A percentile compares a stretch with the other conserved stretches of the same genome.
Conservation (phyloP, 2,888 invertebrate species). For the Aporophyla nigra region DNA sequence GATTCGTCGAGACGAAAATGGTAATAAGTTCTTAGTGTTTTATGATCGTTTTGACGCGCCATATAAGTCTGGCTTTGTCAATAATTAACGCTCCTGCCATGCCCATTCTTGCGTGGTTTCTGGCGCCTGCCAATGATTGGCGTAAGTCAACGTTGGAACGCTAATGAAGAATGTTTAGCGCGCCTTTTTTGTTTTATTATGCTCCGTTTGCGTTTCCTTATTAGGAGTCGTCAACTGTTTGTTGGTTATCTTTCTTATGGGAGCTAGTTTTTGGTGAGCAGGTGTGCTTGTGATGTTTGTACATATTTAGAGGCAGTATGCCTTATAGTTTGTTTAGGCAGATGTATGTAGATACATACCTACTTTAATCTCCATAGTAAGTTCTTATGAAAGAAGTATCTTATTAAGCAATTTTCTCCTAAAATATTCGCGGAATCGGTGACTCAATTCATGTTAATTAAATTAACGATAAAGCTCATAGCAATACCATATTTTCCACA, state of each 20-base stretch:
- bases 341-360: neutral
- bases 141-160: slow-evolving; percentile 68
- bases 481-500: slow-evolving; percentile 8
- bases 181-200: slow-evolving; percentile 75
- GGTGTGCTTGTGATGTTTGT: slow-evolving; percentile 60
- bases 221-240: slow-evolving; percentile 59
- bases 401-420: neutral
- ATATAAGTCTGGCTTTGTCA: slow-evolving; percentile 67
- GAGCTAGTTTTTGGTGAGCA: slow-evolving; percentile 55
- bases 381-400: neutral
- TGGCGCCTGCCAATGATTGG: slow-evolving; percentile 74
- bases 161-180: slow-evolving; percentile 80
- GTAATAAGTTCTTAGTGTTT: slow-evolving; percentile 76
- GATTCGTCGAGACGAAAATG: slow-evolving; percentile 78
- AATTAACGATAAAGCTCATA: slow-evolving; percentile 13
- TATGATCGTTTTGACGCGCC: slow-evolving; percentile 70
- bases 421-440: neutral
- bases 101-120: slow-evolving; percentile 75
- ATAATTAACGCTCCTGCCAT: slow-evolving; percentile 79
- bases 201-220: slow-evolving; percentile 65
- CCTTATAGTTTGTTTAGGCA: slow-evolving; percentile 13
- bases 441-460: neutral
- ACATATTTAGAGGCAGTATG: slow-evolving; percentile 31
- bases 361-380: slow-evolving; percentile 1
- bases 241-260: slow-evolving; percentile 60